These are phyloP conservation scores for Brachylomia viminalis DNA, from an alignment of 2,888 invertebrate species.

Conservation along the genomic window DNA sequence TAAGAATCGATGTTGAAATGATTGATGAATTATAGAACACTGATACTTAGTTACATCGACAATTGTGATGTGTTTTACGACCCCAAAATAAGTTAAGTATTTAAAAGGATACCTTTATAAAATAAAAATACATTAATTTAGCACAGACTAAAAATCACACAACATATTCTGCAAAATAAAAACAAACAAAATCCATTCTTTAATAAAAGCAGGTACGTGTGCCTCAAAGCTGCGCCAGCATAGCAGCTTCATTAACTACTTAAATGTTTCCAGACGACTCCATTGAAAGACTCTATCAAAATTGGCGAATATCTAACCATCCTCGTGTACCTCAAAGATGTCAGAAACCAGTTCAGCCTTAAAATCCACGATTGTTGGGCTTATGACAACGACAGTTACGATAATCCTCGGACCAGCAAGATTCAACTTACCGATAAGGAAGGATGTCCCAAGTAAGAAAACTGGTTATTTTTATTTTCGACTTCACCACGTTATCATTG, in stretches of 20 bases:
- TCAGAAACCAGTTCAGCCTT: slow-evolving; percentile 91
- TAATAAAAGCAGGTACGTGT: neutral
- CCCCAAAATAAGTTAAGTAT: neutral
- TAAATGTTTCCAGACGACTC: slow-evolving; percentile 86
- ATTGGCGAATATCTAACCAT: slow-evolving; percentile 93
- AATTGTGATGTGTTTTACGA: neutral
- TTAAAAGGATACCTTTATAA: neutral
- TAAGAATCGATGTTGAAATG: neutral
- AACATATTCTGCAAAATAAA: neutral
- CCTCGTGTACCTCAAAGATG: slow-evolving; percentile 92
- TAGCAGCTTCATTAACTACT: neutral
- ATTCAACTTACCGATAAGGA: slow-evolving; percentile 92
- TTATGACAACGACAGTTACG: slow-evolving; percentile 92
- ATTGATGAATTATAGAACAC: neutral
- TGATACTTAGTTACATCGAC: neutral
- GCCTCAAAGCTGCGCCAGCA: neutral
- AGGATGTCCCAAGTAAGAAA: slow-evolving; percentile 92
- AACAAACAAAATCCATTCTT: neutral
- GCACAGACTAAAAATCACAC: too few species aligned
- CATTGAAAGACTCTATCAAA: slow-evolving; percentile 91
- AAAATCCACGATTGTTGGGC: slow-evolving; percentile 94
- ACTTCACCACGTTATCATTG: neutral
- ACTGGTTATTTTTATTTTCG: neutral
- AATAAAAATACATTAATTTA: neutral
- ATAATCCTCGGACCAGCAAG: slow-evolving; percentile 89